Evolutionary conservation across 2,113 vertebrate species (phyloP), one percentile per base, ranked within the genome.

Genomic region (Tympanuchus pallidicinctus): DNA sequence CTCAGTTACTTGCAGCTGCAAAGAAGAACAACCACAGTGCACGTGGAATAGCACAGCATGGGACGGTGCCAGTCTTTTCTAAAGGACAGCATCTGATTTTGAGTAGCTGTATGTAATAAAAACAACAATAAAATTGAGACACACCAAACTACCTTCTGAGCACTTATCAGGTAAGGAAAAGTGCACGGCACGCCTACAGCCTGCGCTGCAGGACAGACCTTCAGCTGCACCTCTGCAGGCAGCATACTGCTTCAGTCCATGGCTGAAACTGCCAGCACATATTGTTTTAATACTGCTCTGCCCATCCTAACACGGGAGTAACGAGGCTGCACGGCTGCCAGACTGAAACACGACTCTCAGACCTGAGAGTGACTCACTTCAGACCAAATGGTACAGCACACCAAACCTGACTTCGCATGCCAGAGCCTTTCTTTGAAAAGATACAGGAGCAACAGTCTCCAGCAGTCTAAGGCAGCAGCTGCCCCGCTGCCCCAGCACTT

Each of bases 291-390:
- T 36, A 64, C 88, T 81, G 40, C 48, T 27, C 59, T 65, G 80
- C 50, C 95, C 84, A 92, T 72, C 88, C 80, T 92, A 13, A 0
- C 71, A 70, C 40, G 64, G 71, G 48, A 77, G 67, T 56, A 92
- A 74, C 34, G 17, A 92, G 75, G 59, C 86, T 93, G 45, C 90
- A 96, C 42, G 81, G 81, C 85, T 87, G 91, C 94, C 92, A 91
- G 94, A 92, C 8, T 92, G 95, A 97, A 98, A 96, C 78, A 84
- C 64, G 73, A 96, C 72, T 95, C 95, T 88, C 74, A 38, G 63
- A 81, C 64, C 82, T 90, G 59, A 90, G 61, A 75, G 74, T 85
- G 82, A 93, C 81, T 92, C 71, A 92, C 90, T 96, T 95, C 60
- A 93, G 56, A 88, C 65, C 66, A 92, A 97, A 96, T 52, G 67